Conservation (phyloP, 2,888 invertebrate genomes). For the Hemistola chrysoprasaria region DNA sequence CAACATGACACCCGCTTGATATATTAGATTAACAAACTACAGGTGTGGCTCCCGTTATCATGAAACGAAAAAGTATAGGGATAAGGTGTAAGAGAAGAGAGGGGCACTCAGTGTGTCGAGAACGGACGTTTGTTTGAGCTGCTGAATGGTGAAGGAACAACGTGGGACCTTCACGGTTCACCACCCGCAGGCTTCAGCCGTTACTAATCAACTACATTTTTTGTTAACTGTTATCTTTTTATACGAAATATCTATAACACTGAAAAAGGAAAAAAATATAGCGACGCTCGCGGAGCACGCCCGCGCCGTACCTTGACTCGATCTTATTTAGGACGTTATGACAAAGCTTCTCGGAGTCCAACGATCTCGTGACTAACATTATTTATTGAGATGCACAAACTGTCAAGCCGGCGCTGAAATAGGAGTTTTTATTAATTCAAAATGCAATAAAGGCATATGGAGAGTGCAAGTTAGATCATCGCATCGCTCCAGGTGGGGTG, state of each 20-base stretch:
- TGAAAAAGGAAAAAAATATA: too few relatives aligned
- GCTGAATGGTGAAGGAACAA: constrained; percentile 39
- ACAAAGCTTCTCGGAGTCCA: constrained; percentile 1
- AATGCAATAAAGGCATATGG: constrained; percentile 16
- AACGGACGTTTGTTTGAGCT: constrained; percentile 2
- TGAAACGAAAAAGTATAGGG: too few relatives aligned
- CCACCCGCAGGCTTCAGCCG: constrained; percentile 36
- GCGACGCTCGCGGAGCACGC: too few relatives aligned
- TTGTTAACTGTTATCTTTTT: constrained; percentile 4
- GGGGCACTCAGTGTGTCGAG: background rate
- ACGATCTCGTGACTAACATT: constrained; percentile 7
- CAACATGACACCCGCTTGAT: too few relatives aligned
- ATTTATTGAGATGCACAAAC: constrained; percentile 8
- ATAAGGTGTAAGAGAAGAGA: too few relatives aligned
- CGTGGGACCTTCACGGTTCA: constrained; percentile 51
- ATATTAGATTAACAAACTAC: too few relatives aligned
- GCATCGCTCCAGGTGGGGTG: constrained; percentile 29
- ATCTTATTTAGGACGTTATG: background rate
- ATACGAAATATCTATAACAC: too few relatives aligned
- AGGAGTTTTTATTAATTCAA: constrained; percentile 9
- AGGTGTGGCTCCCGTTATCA: too few relatives aligned
- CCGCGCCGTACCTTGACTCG: too few relatives aligned
- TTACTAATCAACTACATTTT: constrained; percentile 20
- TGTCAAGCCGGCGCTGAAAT: constrained; percentile 3
- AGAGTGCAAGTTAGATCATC: constrained; percentile 40